Evolutionary conservation across 2,797 vertebrate species (phyloP).

Genomic region (Cyclopterus lumpus): DNA sequence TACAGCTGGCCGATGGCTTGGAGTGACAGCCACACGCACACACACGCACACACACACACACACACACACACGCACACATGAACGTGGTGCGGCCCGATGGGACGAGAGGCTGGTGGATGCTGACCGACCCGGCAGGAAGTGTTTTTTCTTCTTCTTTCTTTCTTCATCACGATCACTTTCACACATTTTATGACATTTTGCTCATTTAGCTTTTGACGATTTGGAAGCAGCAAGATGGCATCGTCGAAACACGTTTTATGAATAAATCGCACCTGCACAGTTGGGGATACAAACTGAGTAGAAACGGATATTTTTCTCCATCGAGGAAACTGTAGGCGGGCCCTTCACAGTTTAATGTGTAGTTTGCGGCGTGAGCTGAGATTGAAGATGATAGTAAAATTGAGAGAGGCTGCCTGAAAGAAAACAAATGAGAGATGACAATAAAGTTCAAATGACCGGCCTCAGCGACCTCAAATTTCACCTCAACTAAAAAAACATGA

Average conservation of each 20-base stretch:
- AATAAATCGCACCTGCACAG: too few relatives aligned
- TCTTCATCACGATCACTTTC: neutral
- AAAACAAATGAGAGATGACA: constrained; percentile 7
- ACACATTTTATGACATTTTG: neutral
- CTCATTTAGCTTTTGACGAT: neutral
- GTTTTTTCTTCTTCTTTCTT: neutral
- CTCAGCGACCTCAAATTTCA: constrained; percentile 22
- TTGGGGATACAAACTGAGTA: neutral
- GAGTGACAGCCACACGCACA: constrained; percentile 74
- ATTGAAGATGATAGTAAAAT: neutral
- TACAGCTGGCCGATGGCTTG: constrained; percentile 76
- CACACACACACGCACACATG: constrained; percentile 71
- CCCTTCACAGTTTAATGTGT: too few relatives aligned
- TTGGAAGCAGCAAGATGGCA: neutral
- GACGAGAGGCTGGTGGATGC: neutral
- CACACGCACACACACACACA: constrained; percentile 71
- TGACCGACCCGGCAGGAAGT: constrained; percentile 29
- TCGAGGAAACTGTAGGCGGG: neutral
- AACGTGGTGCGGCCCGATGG: constrained; percentile 23
- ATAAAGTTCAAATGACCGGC: constrained; percentile 1
- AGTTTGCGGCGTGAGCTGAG: neutral
- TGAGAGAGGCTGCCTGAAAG: neutral
- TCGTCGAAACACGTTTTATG: neutral
- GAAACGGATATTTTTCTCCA: neutral
- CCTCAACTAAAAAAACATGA: constrained; percentile 15